Conservation (phyloP, 2,113 vertebrate genomes). For the Gasterosteus aculeatus region DNA sequence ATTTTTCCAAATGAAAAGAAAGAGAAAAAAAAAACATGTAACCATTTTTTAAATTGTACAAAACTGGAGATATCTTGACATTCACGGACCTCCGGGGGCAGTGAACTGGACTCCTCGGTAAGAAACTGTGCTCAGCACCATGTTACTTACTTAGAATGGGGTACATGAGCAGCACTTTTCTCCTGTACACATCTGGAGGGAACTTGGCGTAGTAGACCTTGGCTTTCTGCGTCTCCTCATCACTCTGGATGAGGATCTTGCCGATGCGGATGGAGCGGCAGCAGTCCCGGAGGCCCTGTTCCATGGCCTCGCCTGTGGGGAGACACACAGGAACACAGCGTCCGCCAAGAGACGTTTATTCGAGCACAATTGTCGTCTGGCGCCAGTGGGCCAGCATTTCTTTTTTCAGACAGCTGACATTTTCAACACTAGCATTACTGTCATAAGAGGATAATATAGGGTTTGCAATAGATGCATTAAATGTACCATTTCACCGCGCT, state of each 20-base stretch:
- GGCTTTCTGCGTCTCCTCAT: slow-evolving; percentile 96
- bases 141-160: slow-evolving; percentile 93
- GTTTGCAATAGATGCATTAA: neutral
- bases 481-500: slow-evolving; percentile 3
- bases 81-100: slow-evolving; percentile 18
- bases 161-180: slow-evolving; percentile 98
- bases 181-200: slow-evolving; percentile 93
- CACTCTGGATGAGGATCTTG: slow-evolving; percentile 98
- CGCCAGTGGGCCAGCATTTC: neutral
- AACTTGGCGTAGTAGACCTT: slow-evolving; percentile 99
- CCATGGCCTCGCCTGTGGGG: slow-evolving; percentile 93
- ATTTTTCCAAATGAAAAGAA: slow-evolving; percentile 58
- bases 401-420: neutral
- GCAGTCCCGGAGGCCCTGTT: slow-evolving; percentile 96
- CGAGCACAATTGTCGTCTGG: neutral
- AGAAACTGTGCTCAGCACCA: slow-evolving; percentile 3
- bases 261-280: slow-evolving; percentile 96
- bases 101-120: slow-evolving; percentile 25
- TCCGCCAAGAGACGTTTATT: neutral
- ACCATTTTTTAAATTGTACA: slow-evolving; percentile 23
- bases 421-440: neutral
- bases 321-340: neutral
- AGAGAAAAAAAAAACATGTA: slow-evolving; percentile 23
- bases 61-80: slow-evolving; percentile 51
- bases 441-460: neutral